Conservation (phyloP, 2,797 vertebrate species). For the Acanthurus tractus region DNA sequence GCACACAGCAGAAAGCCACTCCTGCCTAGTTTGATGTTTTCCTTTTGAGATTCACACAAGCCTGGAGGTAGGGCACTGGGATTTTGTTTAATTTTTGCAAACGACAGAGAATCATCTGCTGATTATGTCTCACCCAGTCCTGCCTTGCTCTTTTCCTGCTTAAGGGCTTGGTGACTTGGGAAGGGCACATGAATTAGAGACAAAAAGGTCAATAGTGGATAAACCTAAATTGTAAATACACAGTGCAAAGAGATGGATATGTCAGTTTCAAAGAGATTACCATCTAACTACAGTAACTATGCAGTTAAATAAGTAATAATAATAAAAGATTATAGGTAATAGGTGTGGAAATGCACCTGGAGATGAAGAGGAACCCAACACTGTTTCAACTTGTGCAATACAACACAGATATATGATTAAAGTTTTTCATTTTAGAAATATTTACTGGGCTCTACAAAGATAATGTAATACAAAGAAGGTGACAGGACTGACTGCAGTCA, state of each 20-base stretch:
- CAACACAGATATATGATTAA: background rate
- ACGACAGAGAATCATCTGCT: constrained; percentile 1
- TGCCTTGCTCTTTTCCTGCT: background rate
- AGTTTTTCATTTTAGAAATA: background rate
- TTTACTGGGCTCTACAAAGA: background rate
- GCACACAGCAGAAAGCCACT: background rate
- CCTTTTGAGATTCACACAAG: background rate
- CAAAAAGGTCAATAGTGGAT: constrained; percentile 3
- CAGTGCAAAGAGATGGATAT: background rate
- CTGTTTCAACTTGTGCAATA: background rate
- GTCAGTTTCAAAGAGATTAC: background rate
- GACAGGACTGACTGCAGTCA: background rate
- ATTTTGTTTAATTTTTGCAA: constrained; percentile 8
- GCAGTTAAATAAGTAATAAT: background rate
- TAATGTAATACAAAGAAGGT: constrained; percentile 15
- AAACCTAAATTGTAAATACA: constrained; percentile 2
- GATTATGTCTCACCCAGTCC: background rate
- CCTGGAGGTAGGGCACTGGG: too few species aligned
- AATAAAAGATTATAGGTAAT: background rate
- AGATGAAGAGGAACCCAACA: background rate
- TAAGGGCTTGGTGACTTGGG: background rate
- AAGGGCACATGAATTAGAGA: background rate
- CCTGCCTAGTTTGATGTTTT: constrained; percentile 7
- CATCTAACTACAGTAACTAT: background rate
- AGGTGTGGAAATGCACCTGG: background rate